A percentile compares a stretch with the other conserved stretches of the same genome.
Conservation (phyloP, 2,888 invertebrate genomes). For the Luperina testacea region DNA sequence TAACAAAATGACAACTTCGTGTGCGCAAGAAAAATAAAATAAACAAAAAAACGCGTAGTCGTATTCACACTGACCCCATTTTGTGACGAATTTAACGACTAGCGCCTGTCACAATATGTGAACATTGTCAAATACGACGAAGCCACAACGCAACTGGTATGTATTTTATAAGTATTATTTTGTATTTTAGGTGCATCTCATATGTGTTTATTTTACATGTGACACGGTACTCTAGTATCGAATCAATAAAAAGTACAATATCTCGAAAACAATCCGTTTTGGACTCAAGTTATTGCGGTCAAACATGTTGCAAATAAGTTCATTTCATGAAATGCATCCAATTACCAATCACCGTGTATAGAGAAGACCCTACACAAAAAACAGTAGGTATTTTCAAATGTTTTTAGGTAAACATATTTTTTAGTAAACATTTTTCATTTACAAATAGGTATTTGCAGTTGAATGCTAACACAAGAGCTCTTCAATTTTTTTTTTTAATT, state of each 20-base stretch:
- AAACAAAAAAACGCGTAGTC: neutral
- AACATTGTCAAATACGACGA: neutral
- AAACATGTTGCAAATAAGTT: neutral
- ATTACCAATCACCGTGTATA: neutral
- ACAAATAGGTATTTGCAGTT: neutral
- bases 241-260: neutral
- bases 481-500: neutral
- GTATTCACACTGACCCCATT: constrained; percentile 13
- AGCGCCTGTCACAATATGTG: neutral
- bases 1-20: neutral
- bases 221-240: too few species aligned
- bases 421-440: neutral
- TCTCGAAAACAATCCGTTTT: neutral
- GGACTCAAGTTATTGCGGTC: neutral
- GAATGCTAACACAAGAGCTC: neutral
- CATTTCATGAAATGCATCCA: neutral
- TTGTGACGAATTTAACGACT: constrained; percentile 22
- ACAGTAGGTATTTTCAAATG: neutral
- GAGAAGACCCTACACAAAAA: neutral
- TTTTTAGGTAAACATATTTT: neutral
- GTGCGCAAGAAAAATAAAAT: constrained; percentile 13
- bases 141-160: neutral
- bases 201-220: neutral
- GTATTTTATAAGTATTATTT: neutral
- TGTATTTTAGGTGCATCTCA: neutral